phyloP scores from a whole-genome alignment of 2,113 vertebrate species.

The Ceyx margarethae region DNA sequence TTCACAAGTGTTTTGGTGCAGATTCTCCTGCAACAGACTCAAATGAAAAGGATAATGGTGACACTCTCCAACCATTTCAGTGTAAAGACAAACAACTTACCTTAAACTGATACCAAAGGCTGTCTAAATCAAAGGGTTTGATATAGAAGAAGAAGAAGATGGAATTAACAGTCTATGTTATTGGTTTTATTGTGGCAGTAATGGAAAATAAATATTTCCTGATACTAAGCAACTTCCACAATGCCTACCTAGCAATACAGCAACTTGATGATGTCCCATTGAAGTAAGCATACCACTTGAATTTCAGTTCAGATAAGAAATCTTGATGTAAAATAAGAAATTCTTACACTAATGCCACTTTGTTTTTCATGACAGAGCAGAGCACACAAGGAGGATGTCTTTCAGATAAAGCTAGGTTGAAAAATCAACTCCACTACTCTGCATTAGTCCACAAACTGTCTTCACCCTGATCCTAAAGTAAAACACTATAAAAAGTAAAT shows the following conservation, averaged over 20 bases:
- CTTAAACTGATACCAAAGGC: background rate
- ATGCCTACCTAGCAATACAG: background rate
- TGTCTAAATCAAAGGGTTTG: background rate
- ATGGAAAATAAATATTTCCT: background rate
- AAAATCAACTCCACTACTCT: background rate
- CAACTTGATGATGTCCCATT: background rate
- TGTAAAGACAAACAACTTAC: background rate
- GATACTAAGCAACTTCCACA: background rate
- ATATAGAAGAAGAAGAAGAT: background rate
- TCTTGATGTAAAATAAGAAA: background rate
- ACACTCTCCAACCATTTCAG: background rate
- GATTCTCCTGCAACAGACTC: background rate
- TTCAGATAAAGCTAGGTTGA: background rate
- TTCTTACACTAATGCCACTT: background rate
- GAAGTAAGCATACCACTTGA: background rate
- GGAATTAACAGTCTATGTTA: background rate
- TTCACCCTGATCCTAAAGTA: background rate
- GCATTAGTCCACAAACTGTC: background rate
- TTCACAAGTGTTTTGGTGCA: background rate
- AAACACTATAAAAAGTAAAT: background rate
- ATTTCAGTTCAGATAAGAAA: background rate
- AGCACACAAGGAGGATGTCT: background rate
- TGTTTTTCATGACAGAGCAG: background rate
- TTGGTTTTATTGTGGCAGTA: background rate
- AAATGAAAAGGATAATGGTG: background rate